A percentile compares a stretch with the other conserved stretches of the same genome.
Evolutionary conservation across 2,888 invertebrate genomes (phyloP).

Genomic region (Microplitis deprimator): DNA sequence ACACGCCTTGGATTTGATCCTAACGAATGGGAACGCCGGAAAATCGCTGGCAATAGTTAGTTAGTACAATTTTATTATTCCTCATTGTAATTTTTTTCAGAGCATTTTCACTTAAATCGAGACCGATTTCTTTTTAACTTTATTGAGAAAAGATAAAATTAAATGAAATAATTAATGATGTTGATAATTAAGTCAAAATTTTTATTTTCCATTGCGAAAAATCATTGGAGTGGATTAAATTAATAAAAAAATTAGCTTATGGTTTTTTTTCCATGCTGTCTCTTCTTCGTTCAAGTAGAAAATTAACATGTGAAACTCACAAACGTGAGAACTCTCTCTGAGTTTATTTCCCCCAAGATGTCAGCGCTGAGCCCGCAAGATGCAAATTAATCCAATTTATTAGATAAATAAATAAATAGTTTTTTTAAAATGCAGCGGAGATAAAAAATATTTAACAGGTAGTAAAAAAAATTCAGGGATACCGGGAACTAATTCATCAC

Average conservation of each 20-base stretch:
- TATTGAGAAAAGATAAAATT: background rate
- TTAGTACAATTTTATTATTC: too few relatives aligned
- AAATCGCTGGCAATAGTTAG: background rate
- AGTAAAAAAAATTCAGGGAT: background rate
- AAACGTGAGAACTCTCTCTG: background rate
- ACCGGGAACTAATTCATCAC: constrained; percentile 28
- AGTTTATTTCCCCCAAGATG: background rate
- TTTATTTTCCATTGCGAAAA: background rate
- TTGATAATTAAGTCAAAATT: background rate
- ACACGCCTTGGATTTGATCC: background rate
- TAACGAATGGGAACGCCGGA: constrained; percentile 12
- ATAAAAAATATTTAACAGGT: background rate
- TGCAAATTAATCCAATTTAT: background rate
- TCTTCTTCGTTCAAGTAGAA: background rate
- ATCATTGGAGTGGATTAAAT: background rate
- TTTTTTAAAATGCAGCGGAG: background rate
- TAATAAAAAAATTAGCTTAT: background rate
- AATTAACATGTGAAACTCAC: background rate
- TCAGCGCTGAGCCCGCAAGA: background rate
- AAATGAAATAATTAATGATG: background rate
- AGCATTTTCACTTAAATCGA: background rate
- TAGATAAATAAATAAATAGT: background rate
- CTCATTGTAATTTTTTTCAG: too few relatives aligned
- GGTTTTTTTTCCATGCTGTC: background rate
- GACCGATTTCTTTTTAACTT: background rate